phyloP scores from a whole-genome alignment of 2,888 invertebrate genomes.

The Gastrophysa polygoni region DNA sequence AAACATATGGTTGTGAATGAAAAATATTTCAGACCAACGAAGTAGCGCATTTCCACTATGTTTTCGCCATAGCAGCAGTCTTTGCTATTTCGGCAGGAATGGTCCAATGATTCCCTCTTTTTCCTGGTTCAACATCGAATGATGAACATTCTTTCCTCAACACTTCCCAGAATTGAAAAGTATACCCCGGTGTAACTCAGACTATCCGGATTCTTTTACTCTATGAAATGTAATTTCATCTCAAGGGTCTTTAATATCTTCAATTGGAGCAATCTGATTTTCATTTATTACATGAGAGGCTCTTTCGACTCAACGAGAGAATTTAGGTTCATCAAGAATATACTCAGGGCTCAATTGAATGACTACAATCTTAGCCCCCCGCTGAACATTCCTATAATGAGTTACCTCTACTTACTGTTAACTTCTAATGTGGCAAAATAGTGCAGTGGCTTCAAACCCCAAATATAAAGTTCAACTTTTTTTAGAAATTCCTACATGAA shows the following conservation, averaged over 20 bases:
- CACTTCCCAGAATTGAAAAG: conserved; percentile 74
- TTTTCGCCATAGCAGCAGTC: conserved; percentile 31
- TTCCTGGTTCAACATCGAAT: conserved; percentile 33
- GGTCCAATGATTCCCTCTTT: conserved; percentile 69
- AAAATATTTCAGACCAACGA: too few species aligned
- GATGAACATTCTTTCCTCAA: conserved; percentile 75
- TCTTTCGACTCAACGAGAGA: conserved; percentile 55
- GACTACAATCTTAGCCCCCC: conserved; percentile 64
- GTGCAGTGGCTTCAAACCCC: conserved; percentile 71
- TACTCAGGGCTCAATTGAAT: conserved; percentile 68
- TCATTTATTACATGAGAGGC: conserved; percentile 9
- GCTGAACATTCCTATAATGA: conserved; percentile 67
- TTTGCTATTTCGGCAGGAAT: conserved; percentile 66
- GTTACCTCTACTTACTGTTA: conserved; percentile 62
- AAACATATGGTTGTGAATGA: too few species aligned
- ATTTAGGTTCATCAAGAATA: conserved; percentile 61
- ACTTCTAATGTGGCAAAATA: conserved; percentile 68
- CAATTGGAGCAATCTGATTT: conserved; percentile 68
- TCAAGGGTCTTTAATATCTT: conserved; percentile 61
- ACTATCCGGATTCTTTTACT: conserved; percentile 35
- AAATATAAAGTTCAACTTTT: conserved; percentile 68
- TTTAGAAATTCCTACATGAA: conserved; percentile 68
- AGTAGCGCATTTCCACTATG: conserved; percentile 25
- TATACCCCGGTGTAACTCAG: conserved; percentile 76
- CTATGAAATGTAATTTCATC: conserved; percentile 72